Conservation (phyloP, 2,888 invertebrate species). For the Mesorhabditis belari region DNA sequence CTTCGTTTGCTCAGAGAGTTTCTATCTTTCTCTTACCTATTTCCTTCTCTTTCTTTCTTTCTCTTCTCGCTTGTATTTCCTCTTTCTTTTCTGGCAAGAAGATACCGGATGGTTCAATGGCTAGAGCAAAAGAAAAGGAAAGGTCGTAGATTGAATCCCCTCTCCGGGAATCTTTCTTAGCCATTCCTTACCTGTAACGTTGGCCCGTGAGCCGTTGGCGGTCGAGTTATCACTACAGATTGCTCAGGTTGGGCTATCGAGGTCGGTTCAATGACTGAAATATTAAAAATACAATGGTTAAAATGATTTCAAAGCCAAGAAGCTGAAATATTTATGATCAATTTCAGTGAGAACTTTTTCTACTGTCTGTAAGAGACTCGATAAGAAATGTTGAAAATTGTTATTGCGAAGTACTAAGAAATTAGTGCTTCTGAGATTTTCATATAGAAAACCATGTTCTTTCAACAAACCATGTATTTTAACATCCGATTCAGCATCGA, state of each 20-base stretch:
- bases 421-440: too few species aligned
- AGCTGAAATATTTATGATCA: too few species aligned
- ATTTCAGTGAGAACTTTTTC: background rate
- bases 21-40: constrained; percentile 9
- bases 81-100: background rate
- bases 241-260: constrained; percentile 25
- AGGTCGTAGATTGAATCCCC: constrained; percentile 2
- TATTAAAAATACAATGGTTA: background rate
- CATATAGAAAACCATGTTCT: too few species aligned
- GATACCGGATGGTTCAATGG: background rate
- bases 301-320: background rate
- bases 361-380: background rate
- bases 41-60: background rate
- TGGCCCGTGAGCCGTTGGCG: background rate
- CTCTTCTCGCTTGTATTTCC: background rate
- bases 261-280: constrained; percentile 37
- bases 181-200: background rate
- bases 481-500: constrained; percentile 36
- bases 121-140: background rate
- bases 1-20: constrained; percentile 7
- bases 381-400: background rate
- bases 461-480: constrained; percentile 31
- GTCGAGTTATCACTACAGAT: constrained; percentile 10
- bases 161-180: too few species aligned
- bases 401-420: too few species aligned